phyloP scores from a whole-genome alignment of 2,797 vertebrate genomes.

The Brachymystax lenok region DNA sequence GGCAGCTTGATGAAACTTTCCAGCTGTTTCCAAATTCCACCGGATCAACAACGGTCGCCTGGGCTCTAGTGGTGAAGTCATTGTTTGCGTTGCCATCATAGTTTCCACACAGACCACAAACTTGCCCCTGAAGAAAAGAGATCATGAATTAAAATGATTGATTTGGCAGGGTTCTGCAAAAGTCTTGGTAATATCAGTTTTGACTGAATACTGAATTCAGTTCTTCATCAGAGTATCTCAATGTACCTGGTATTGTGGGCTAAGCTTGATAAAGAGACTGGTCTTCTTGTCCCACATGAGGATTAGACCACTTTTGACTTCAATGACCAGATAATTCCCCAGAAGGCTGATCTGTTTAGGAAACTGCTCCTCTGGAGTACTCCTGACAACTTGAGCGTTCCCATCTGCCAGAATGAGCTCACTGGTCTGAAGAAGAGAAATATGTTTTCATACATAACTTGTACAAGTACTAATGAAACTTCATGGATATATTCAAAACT shows the following conservation, averaged over 20 bases:
- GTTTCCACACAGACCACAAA: conserved; percentile 91
- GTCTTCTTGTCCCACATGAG: conserved; percentile 93
- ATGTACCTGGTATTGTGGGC: conserved; percentile 79
- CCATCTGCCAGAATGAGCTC: conserved; percentile 83
- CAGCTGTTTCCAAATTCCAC: conserved; percentile 85
- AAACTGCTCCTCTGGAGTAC: conserved; percentile 50
- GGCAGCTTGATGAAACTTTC: conserved; percentile 79
- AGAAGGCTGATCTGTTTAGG: conserved; percentile 78
- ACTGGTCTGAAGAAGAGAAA: conserved; percentile 69
- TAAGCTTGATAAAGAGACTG: conserved; percentile 85
- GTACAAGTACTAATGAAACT: no score
- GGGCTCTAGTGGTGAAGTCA: conserved; percentile 83
- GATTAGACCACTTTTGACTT: conserved; percentile 76
- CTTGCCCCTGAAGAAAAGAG: conserved; percentile 67
- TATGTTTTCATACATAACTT: conserved; percentile 45
- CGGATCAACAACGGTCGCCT: conserved; percentile 74
- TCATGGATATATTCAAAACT: no score
- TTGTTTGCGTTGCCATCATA: conserved; percentile 84
- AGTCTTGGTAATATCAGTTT: neutral
- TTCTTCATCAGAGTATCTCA: neutral
- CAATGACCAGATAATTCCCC: conserved; percentile 86
- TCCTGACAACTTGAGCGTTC: conserved; percentile 81
- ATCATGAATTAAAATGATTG: neutral
- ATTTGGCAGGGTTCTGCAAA: no score
- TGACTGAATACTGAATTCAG: neutral